Evolutionary conservation across 2,113 vertebrate species (phyloP).

Genomic region (Dicrurus megarhynchus): DNA sequence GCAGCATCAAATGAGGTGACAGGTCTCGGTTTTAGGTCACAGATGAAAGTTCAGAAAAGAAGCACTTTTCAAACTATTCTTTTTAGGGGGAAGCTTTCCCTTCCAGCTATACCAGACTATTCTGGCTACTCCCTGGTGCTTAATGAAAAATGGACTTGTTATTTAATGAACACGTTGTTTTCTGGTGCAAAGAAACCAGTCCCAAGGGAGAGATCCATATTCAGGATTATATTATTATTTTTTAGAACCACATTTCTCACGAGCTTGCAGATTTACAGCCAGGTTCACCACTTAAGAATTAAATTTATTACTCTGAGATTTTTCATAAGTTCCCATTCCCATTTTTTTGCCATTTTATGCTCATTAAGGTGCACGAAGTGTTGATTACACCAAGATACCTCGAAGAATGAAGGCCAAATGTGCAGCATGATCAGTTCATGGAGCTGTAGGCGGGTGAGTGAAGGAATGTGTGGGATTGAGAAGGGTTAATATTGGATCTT

Average conservation of each 20-base stretch:
- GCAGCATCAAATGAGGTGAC: background rate
- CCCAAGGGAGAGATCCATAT: background rate
- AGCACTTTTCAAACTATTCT: background rate
- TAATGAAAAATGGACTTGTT: background rate
- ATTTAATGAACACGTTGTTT: background rate
- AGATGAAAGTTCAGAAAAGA: background rate
- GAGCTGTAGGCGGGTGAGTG: background rate
- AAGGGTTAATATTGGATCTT: background rate
- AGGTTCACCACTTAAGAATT: background rate
- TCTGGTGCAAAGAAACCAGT: background rate
- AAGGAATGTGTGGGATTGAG: background rate
- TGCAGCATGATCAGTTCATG: background rate
- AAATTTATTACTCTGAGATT: background rate
- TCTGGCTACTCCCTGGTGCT: background rate
- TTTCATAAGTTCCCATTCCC: background rate
- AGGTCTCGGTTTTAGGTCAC: background rate
- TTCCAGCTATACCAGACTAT: background rate
- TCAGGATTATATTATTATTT: background rate
- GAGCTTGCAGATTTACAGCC: background rate
- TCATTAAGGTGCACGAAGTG: background rate
- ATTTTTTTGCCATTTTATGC: background rate
- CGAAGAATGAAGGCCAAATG: background rate
- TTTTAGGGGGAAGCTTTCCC: background rate
- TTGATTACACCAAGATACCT: background rate
- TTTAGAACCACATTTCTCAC: background rate